Base-by-base conservation (phyloP, 1,140 invertebrate species). In the Atta texana region DNA sequence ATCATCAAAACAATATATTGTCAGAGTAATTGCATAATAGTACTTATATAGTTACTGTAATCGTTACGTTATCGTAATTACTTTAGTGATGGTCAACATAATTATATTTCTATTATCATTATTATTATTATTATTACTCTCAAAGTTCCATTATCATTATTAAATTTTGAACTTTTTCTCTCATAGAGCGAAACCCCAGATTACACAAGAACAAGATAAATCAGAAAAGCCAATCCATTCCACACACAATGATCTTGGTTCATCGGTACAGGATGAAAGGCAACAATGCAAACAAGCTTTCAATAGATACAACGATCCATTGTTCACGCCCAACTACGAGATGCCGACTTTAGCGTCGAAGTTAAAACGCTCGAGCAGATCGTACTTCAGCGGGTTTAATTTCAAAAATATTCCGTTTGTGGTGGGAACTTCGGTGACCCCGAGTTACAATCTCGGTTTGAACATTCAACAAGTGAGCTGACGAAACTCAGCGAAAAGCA, bases 371-470 rank as follows among this genome's bases (percentile, higher is more conserved):
- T 94, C 95, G 1, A 92, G 95, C 16, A 94, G 94, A 76, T 92
- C 93, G 4, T 95, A 95, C 84, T 94, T 95, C n/a, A 92, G 93
- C 24, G 93, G 90, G 66, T 95, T 95, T 63, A 95, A 94, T 86
- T 95, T 96, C 72, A 91, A 92, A 75, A 94, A 95, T 61, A 96
- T 96, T 75, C 96, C 96, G 24, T 96, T 96, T 90, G 96, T 96
- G 34, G 95, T 95, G 21, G 95, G 95, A 0, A 96, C 95, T 64
- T 96, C 96, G 0, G 94, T 96, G 10, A 92, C 93, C 16, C 95
- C 94, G 0, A 96, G 95, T 90, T 95, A 96, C 81, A 96, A 96
- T 92, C 93, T 96, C 34, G 96, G 96, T 51, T 93, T 96, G 31
- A 96, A 96, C 89, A 96, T 96, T 76, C 96, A 96, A 87, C 95